A percentile compares a stretch with the other conserved stretches of the same genome.
Conservation (phyloP, 2,888 invertebrate species). For the Mechanitis messenoides region DNA sequence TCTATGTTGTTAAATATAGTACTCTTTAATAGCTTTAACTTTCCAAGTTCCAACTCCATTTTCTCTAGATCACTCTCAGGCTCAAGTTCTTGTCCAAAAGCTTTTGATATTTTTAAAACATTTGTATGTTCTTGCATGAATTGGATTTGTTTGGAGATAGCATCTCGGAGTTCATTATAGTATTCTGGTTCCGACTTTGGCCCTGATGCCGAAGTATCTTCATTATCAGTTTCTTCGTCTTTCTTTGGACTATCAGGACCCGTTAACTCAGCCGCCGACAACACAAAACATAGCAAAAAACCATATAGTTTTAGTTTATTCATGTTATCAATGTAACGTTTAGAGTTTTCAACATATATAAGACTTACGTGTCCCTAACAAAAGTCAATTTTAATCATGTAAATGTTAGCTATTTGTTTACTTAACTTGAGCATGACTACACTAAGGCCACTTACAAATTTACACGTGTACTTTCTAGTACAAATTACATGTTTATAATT, state of each 20-base stretch:
- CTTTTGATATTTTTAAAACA: constrained; percentile 46
- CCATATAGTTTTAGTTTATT: constrained; percentile 43
- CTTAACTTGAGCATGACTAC: constrained; percentile 8
- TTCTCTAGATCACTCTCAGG: constrained; percentile 51
- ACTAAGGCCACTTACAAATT: constrained; percentile 30
- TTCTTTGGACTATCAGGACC: constrained; percentile 53
- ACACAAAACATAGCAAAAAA: constrained; percentile 48
- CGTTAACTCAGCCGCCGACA: constrained; percentile 52
- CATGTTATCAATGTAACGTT: constrained; percentile 44
- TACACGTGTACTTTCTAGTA: constrained; percentile 36
- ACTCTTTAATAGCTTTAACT: constrained; percentile 63
- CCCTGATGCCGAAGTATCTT: constrained; percentile 38
- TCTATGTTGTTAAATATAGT: constrained; percentile 59
- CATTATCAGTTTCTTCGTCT: constrained; percentile 41
- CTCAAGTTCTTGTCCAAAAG: constrained; percentile 39
- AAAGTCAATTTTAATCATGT: constrained; percentile 22
- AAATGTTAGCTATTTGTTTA: constrained; percentile 14
- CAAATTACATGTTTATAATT: constrained; percentile 29
- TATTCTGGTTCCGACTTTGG: constrained; percentile 42
- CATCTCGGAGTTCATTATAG: constrained; percentile 50
- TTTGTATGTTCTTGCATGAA: constrained; percentile 56
- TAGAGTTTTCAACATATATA: constrained; percentile 38
- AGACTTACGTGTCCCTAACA: constrained; percentile 62
- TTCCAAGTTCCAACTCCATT: constrained; percentile 44
- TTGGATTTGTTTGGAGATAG: constrained; percentile 52